Percentiles rank a stretch among this genome's conserved stretches.
phyloP scores from a whole-genome alignment of 2,888 invertebrate species.

The Volucella inanis region DNA sequence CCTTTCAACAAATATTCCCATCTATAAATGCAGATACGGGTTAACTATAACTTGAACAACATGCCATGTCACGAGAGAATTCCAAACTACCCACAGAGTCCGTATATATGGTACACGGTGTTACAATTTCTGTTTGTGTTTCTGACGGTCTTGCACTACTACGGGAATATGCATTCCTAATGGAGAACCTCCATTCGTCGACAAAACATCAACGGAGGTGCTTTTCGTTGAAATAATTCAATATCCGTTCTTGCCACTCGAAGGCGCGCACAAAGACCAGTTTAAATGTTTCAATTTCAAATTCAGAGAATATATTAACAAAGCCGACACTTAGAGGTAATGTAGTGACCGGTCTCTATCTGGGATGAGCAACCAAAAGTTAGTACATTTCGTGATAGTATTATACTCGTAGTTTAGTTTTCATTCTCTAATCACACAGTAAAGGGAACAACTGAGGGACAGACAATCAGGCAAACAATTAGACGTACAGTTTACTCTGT shows the following conservation, averaged over 20 bases:
- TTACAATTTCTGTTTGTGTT: not conserved
- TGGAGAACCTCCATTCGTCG: no score
- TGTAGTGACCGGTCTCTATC: slow-evolving; percentile 4
- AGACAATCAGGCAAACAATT: not conserved
- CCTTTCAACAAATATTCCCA: slow-evolving; percentile 8
- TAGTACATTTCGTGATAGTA: not conserved
- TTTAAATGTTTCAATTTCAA: no score
- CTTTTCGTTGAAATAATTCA: no score
- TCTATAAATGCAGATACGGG: slow-evolving; percentile 6
- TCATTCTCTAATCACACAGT: not conserved
- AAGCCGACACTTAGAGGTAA: not conserved
- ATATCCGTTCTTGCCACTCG: no score
- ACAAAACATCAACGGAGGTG: not conserved
- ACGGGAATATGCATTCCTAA: slow-evolving; percentile 10
- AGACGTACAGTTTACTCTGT: not conserved
- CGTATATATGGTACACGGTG: not conserved
- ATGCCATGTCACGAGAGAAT: slow-evolving; percentile 22
- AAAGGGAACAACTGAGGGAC: not conserved
- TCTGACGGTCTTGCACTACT: slow-evolving; percentile 33
- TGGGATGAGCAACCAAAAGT: not conserved
- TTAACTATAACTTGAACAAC: not conserved
- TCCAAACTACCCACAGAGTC: slow-evolving; percentile 38
- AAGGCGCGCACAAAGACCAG: no score
- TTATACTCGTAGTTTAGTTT: no score
- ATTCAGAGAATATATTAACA: no score